Evolutionary conservation across 2,113 vertebrate genomes (phyloP), one percentile per base, ranked within the genome.

Genomic region (Amphilophus citrinellus): DNA sequence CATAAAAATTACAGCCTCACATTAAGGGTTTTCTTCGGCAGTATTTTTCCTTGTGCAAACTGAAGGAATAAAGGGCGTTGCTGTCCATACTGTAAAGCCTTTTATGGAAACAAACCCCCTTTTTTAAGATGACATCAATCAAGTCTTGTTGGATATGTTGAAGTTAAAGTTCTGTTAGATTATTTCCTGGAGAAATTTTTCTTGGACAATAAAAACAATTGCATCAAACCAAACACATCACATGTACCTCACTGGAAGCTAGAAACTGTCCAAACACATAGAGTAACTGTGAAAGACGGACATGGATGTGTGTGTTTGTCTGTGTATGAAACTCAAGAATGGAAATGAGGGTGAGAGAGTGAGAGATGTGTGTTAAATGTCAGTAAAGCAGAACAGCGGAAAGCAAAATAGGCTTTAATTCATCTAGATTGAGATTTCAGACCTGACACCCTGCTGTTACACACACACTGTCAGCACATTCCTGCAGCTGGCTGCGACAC

Each of bases 401-500:
- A 79, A 77, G 76, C 62, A 58, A 87, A 87, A 88, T 62, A 61
- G 32, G 15, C 73, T 84, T 84, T 84, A 90, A 90, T 94, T 91
- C 76, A 85, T 83, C 62, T 77, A 90, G 79, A 93, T 89, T 87
- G 89, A 84, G 87, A 90, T 92, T 89, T 93, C 87, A 90, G 87
- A 84, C 83, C 11, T 42, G 77, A 79, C 2, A 15, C 75, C 90
- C 89, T n/a, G 89, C 90, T 91, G 91, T 44, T 88, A 84, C 60
- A 57, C 85, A 88, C 82, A 85, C 82, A 87, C 77, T 61, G 85
- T 90, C 89, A 90, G 88, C 92, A 92, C 78, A 93, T 93, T 93
- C 87, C 85, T 85, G 37, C 53, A 78, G 66, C 79, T 85, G 62
- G 68, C 79, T 77, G 10, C 2, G 0, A 44, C 42, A 44, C 42